phyloP scores from a whole-genome alignment of 2,797 vertebrate species.

The Zalophus californianus region DNA sequence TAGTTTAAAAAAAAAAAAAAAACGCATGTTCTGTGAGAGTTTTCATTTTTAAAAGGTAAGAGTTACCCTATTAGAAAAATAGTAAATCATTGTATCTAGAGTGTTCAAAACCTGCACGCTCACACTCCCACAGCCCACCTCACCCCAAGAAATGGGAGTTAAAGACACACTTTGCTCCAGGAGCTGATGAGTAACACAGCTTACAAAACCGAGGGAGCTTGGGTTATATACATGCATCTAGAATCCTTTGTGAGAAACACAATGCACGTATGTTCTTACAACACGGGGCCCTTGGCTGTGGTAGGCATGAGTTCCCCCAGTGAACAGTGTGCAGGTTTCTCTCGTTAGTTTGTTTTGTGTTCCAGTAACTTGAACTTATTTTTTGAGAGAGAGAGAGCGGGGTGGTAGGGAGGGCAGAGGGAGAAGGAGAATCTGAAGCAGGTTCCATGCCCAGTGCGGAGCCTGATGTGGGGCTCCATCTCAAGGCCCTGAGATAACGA shows the following conservation, averaged over 20 bases:
- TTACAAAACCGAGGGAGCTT: not conserved
- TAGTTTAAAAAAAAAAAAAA: not conserved
- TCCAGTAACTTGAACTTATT: not conserved
- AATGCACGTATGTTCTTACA: fast-evolving
- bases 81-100: not conserved
- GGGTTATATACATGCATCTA: fast-evolving
- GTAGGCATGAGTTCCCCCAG: not conserved
- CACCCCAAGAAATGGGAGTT: not conserved
- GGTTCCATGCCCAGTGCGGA: not conserved
- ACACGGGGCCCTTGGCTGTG: too few species aligned
- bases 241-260: not conserved
- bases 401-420: not conserved
- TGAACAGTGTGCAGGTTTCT: not conserved
- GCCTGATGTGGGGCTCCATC: not conserved
- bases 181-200: too few species aligned
- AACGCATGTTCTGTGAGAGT: not conserved
- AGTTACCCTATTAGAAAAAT: not conserved
- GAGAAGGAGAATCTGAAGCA: not conserved
- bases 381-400: not conserved
- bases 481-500: not conserved
- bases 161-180: fast-evolving
- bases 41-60: not conserved
- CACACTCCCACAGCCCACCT: not conserved
- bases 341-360: not conserved
- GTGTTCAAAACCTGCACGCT: not conserved